Evolutionary conservation across 2,113 vertebrate genomes (phyloP), one percentile per base, ranked within the genome.

Genomic region (Daboia siamensis): DNA sequence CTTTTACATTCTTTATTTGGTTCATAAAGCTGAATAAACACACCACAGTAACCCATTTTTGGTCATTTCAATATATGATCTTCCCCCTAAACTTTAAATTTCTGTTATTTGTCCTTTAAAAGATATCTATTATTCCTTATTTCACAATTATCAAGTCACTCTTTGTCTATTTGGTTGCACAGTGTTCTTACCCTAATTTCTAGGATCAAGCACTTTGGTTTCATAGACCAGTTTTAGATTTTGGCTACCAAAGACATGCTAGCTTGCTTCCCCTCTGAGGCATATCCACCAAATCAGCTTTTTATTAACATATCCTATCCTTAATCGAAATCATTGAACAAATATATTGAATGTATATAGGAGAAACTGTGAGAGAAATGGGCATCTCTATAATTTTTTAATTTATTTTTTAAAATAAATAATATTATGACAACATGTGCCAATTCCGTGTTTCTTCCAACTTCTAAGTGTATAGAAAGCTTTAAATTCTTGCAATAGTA

Each of bases 1-100:
- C 89, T 17, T 64, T 15, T 29, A 90, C 92, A 95, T 80, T 54
- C 0, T 5, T 54, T 92, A 91, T 29, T 94, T 29, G 94, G 92
- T n/a, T 3, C 64, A 52, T 29, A 94, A 86, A 90, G 1, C 10
- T 59, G 5, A 57, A 39, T 20, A 88, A 1, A 74, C 12, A 84
- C 8, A 39, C 5, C 24, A 57, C 52, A 11, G 39, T 11, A 87
- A 69, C 21, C 24, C n/a, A 39, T 6, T 64, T 64, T 64, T 12
- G 11, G n/a, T 33, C 46, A 64, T 33, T 11, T 23, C 29, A 3
- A 64, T 5, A 64, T 24, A 64, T 54, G 46, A 87, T 44, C 4
- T 15, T 10, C 29, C 29, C 10, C 13, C 15, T 33, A 87, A 4
- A 29, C 2, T 92, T 92, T 64, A 26, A 69, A 74, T 39, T 23